Base-by-base conservation (phyloP, 2,888 invertebrate genomes). In the Perizoma flavofasciatum region DNA sequence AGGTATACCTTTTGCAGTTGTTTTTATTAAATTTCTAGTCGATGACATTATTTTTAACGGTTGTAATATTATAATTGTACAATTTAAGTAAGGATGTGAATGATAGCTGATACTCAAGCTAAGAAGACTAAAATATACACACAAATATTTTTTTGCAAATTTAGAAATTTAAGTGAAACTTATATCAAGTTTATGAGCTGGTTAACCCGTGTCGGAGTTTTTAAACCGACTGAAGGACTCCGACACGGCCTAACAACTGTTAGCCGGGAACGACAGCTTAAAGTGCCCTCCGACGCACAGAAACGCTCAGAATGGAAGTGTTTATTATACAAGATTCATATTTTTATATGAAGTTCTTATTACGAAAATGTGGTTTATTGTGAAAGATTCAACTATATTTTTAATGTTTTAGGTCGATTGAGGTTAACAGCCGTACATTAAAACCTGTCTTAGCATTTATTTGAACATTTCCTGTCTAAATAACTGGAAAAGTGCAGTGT, bases 291-390 rank as follows among this genome's bases (percentile, higher is more conserved):
- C 22, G 22, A 22, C 3, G 22, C 22, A 22, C 22, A 22, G 22
- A 22, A 22, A 22, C 22, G 22, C 3, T 3, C 22, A 22, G 22
- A 22, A 22, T 22, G 22, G 1, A 22, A 22, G 22, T 22, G 22
- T 22, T 22, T 22, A 3, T 22, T 22, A 22, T 22, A 22, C 1
- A 22, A 22, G 22, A 22, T 83, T 84, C 81, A 80, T 83, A 83
- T 82, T 85, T 85, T 81, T 72, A 71, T 78, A 77, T 69, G 37
- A 55, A 49, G 49, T 54, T 55, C 35, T 57, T 57, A 54, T 59
- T 58, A 45, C 33, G 32, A 33, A 6, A 33, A 39, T 22, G 45
- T 37, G 9, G 41, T 44, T 51, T 44, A n/a, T 6, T 44, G 41
- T 6, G 44, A 35, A 50, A 46, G 46, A 34, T 56, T 22, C 40